Percentiles rank a stretch among this genome's conserved stretches.
phyloP scores from a whole-genome alignment of 2,113 vertebrate genomes.

The Platysternon megacephalum region DNA sequence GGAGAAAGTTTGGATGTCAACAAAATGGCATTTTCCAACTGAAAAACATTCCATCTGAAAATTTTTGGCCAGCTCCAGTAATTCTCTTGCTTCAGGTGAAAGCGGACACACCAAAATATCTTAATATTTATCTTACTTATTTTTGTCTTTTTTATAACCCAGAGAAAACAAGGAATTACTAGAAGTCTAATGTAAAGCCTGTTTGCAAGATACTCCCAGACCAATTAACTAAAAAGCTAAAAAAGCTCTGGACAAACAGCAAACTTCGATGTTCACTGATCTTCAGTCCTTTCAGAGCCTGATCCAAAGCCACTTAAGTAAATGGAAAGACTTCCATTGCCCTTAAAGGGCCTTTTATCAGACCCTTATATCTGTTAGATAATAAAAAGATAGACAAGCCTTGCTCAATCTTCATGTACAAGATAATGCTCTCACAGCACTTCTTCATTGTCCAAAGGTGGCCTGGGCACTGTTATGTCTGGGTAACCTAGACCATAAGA shows the following conservation, averaged over 20 bases:
- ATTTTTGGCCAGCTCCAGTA: background rate
- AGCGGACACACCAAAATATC: background rate
- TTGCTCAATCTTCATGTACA: background rate
- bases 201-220: background rate
- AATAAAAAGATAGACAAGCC: background rate
- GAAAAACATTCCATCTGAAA: background rate
- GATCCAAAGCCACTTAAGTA: background rate
- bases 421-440: background rate
- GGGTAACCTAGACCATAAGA: background rate
- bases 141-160: background rate
- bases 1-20: constrained; percentile 30
- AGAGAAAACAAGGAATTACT: background rate
- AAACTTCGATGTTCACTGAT: background rate
- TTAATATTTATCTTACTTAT: background rate
- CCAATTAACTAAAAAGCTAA: background rate
- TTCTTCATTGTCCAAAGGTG: background rate
- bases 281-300: background rate
- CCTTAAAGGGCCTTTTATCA: background rate
- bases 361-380: background rate
- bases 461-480: background rate
- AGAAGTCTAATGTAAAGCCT: background rate
- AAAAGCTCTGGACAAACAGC: background rate
- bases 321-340: background rate
- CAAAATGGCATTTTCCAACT: constrained; percentile 21
- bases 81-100: background rate